phyloP scores from a whole-genome alignment of 2,113 vertebrate species.

The Scomber colias region DNA sequence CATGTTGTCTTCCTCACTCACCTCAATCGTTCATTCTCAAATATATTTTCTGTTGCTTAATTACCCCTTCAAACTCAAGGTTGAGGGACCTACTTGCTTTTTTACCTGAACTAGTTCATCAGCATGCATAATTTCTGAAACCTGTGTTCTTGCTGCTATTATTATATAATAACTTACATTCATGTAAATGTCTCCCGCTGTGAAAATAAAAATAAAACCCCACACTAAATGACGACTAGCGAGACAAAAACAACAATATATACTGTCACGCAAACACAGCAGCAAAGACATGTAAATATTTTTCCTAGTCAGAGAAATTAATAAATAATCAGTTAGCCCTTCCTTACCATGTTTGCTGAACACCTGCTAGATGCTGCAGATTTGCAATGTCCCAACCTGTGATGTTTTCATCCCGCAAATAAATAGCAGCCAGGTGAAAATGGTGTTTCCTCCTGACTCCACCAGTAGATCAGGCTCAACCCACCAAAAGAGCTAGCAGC shows the following conservation, averaged over 20 bases:
- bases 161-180: slow-evolving; percentile 24
- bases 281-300: slow-evolving; percentile 58
- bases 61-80: not conserved
- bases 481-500: slow-evolving; percentile 66
- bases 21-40: not conserved
- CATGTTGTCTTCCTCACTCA: not conserved
- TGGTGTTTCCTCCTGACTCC: slow-evolving; percentile 54
- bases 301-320: slow-evolving; percentile 45
- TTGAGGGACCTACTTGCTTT: not conserved
- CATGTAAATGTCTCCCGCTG: slow-evolving; percentile 1
- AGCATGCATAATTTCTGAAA: not conserved
- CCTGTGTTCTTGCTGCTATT: slow-evolving; percentile 14
- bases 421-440: slow-evolving; percentile 75
- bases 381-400: slow-evolving; percentile 68
- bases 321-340: slow-evolving; percentile 66
- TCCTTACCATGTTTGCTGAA: slow-evolving; percentile 60
- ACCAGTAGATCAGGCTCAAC: slow-evolving; percentile 64
- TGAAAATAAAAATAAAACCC: slow-evolving; percentile 25
- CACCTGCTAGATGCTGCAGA: slow-evolving; percentile 69
- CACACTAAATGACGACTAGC: not conserved
- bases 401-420: slow-evolving; percentile 73
- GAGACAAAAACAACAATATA: slow-evolving; percentile 43
- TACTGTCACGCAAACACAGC: slow-evolving; percentile 19
- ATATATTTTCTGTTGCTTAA: slow-evolving; percentile 1
- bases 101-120: not conserved